phyloP scores from a whole-genome alignment of 2,888 invertebrate genomes.

The Tortricodes alternella region DNA sequence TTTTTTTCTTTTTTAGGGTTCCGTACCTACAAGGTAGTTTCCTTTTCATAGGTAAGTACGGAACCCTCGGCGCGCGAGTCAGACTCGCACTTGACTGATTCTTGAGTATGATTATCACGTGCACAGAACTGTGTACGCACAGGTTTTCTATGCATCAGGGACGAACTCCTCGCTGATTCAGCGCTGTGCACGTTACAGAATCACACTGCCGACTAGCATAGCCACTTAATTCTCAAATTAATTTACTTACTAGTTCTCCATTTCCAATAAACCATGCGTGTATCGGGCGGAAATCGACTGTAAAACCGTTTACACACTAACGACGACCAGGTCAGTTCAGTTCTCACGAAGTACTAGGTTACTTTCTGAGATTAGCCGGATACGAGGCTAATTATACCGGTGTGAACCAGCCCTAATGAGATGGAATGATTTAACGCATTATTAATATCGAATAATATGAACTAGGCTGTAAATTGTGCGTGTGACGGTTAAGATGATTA shows the following conservation, averaged over 20 bases:
- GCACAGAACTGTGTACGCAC: too few species aligned
- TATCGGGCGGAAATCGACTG: slow-evolving; percentile 20
- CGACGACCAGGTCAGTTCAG: slow-evolving; percentile 25
- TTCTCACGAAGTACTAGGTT: slow-evolving; percentile 41
- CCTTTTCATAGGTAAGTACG: too few species aligned
- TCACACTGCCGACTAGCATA: background rate
- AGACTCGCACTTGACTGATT: too few species aligned
- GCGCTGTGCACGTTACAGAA: too few species aligned
- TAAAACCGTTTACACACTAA: slow-evolving; percentile 21
- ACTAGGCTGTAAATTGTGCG: background rate
- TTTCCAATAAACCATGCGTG: slow-evolving; percentile 23
- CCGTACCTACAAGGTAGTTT: too few species aligned
- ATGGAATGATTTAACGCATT: slow-evolving; percentile 39
- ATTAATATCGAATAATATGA: slow-evolving; percentile 8
- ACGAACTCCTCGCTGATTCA: too few species aligned
- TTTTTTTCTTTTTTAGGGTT: too few species aligned
- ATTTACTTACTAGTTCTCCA: background rate
- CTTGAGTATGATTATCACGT: too few species aligned
- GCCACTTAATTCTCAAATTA: background rate
- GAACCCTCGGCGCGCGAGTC: too few species aligned
- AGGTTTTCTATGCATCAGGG: too few species aligned
- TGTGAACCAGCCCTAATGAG: slow-evolving; percentile 56
- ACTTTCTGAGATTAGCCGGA: slow-evolving; percentile 30
- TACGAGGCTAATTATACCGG: slow-evolving; percentile 54
- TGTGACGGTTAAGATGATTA: background rate